A percentile compares a stretch with the other conserved stretches of the same genome.
Conservation (phyloP, 1,140 invertebrate species). For the Penaeus chinensis region DNA sequence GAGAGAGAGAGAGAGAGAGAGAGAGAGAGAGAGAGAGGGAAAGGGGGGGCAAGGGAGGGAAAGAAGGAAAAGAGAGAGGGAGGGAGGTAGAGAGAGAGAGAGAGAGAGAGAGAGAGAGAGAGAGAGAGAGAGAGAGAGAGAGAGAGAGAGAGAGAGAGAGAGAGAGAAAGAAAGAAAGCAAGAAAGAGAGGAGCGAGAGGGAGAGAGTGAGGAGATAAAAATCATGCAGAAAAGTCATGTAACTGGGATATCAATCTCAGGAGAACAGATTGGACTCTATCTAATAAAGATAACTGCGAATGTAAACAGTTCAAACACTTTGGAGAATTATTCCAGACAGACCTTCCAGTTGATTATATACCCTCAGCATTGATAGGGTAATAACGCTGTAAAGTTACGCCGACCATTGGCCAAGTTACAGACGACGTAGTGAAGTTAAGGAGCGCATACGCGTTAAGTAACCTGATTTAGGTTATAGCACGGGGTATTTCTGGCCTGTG, state of each 20-base stretch:
- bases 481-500: too few species aligned
- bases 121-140: constrained; percentile 25
- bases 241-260: background rate
- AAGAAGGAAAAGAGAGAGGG: background rate
- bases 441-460: too few species aligned
- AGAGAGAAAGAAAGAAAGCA: background rate
- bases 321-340: too few species aligned
- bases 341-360: too few species aligned
- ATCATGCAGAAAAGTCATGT: background rate
- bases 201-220: background rate
- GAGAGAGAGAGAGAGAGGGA: constrained; percentile 18
- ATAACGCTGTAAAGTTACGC: too few species aligned
- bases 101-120: background rate
- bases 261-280: constrained; percentile 9
- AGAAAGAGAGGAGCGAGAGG: background rate
- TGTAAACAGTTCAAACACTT: too few species aligned
- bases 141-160: constrained; percentile 6
- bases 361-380: too few species aligned
- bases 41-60: constrained; percentile 17
- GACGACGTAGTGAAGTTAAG: too few species aligned
- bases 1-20: constrained; percentile 21
- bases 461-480: too few species aligned
- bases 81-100: background rate
- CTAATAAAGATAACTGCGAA: background rate
- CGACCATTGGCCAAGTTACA: too few species aligned